Evolutionary conservation across 1,140 invertebrate genomes (phyloP).

Genomic region (Tetraneura akinire): DNA sequence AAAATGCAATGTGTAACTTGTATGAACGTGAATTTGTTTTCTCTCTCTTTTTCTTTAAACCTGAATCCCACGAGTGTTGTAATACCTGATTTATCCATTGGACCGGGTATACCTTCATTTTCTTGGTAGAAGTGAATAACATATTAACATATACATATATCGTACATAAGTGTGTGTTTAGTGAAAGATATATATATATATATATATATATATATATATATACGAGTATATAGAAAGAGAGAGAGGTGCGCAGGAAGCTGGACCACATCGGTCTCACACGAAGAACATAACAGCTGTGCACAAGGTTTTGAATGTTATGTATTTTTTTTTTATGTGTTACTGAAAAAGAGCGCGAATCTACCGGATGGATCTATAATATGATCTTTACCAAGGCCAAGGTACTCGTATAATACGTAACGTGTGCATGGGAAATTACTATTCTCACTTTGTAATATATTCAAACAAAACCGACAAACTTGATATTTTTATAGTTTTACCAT

Average conservation of each 20-base stretch:
- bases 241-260: conserved; percentile 48
- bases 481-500: not conserved
- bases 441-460: not conserved
- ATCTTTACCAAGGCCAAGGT: conserved; percentile 42
- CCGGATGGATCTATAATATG: conserved; percentile 22
- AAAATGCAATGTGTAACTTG: conserved; percentile 41
- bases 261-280: conserved; percentile 44
- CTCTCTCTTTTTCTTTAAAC: conserved; percentile 38
- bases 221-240: not conserved
- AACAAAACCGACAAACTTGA: not conserved
- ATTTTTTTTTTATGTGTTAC: conserved; percentile 24
- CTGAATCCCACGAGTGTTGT: conserved; percentile 44
- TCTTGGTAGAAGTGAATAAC: conserved; percentile 42
- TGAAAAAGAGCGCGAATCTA: conserved; percentile 39
- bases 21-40: not conserved
- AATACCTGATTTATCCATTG: conserved; percentile 28
- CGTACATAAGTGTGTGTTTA: too few relatives aligned
- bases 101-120: conserved; percentile 31
- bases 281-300: conserved; percentile 47
- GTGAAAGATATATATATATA: not conserved
- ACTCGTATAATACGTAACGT: too few relatives aligned
- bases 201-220: not conserved
- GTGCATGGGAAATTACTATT: not conserved
- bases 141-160: not conserved
- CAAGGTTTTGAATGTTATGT: conserved; percentile 20